A percentile compares a stretch with the other conserved stretches of the same genome.
Conservation (phyloP, 2,113 vertebrate species). For the Myotis lucifugus region DNA sequence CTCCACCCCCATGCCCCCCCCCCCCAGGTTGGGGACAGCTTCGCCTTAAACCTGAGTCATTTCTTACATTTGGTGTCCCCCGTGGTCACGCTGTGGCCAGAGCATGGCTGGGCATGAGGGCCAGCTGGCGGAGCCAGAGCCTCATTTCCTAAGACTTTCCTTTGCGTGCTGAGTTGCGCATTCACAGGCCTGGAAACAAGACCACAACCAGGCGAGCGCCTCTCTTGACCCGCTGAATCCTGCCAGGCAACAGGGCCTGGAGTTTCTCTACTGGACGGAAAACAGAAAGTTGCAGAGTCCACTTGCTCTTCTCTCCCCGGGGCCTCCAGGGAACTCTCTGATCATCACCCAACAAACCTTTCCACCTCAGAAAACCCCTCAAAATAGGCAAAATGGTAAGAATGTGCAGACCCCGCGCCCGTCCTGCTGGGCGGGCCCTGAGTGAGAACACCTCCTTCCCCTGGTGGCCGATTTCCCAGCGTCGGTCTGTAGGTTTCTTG, state of each 20-base stretch:
- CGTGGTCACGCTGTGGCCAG: background rate
- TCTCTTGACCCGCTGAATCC: conserved; percentile 53
- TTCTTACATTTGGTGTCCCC: background rate
- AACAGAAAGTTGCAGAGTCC: conserved; percentile 12
- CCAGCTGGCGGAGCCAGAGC: conserved; percentile 19
- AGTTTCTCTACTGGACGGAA: conserved; percentile 31
- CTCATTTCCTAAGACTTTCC: conserved; percentile 57
- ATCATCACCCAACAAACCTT: conserved; percentile 38
- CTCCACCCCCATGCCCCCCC: too few species aligned
- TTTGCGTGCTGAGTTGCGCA: conserved; percentile 70
- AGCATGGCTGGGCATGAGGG: background rate
- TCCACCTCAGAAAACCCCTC: conserved; percentile 72
- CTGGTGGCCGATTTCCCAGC: conserved; percentile 58
- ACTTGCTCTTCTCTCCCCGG: conserved; percentile 72
- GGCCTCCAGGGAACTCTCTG: background rate
- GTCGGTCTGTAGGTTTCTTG: conserved; percentile 55
- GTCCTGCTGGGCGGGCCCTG: background rate
- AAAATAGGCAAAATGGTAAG: conserved; percentile 70
- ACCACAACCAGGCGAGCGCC: conserved; percentile 52
- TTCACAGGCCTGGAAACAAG: conserved; percentile 63
- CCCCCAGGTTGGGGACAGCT: background rate
- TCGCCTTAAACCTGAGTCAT: background rate
- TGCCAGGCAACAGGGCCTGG: conserved; percentile 68
- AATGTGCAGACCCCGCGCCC: background rate
- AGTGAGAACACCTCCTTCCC: conserved; percentile 62